Conservation (phyloP, 1,140 invertebrate genomes). For the Drosophila varians region DNA sequence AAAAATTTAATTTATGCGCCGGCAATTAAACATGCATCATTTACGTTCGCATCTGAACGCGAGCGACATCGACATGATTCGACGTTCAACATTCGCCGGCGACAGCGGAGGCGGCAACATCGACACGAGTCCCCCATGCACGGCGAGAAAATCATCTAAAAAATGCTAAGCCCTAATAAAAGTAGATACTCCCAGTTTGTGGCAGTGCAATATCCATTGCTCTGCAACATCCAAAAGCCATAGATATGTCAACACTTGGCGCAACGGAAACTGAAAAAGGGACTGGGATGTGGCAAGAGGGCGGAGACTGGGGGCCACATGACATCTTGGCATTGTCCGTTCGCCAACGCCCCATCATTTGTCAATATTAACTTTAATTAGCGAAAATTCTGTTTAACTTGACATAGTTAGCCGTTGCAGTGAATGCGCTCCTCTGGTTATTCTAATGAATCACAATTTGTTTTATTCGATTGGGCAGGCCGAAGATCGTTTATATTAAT, state of each 20-base stretch:
- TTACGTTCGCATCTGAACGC: constrained; percentile 62
- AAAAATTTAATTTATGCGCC: constrained; percentile 79
- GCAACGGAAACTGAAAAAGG: constrained; percentile 26
- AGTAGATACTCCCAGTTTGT: neutral
- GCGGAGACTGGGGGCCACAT: constrained; percentile 39
- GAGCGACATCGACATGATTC: constrained; percentile 51
- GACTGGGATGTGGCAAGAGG: neutral
- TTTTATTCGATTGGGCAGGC: constrained; percentile 53
- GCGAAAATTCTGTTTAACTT: constrained; percentile 52
- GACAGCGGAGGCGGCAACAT: constrained; percentile 63
- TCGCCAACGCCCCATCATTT: constrained; percentile 69
- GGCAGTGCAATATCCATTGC: constrained; percentile 7
- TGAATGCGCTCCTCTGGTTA: constrained; percentile 21
- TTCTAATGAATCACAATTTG: constrained; percentile 63
- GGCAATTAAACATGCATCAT: constrained; percentile 82
- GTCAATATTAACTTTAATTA: constrained; percentile 81
- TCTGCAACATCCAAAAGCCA: constrained; percentile 40
- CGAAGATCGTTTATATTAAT: constrained; percentile 69
- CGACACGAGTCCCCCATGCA: constrained; percentile 51
- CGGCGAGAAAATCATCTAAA: neutral
- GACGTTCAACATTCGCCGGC: constrained; percentile 44
- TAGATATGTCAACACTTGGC: constrained; percentile 74
- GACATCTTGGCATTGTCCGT: constrained; percentile 66
- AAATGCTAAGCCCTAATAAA: neutral
- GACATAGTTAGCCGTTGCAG: constrained; percentile 32